Evolutionary conservation across 2,113 vertebrate genomes (phyloP).

Genomic region (Amazona guildingii): DNA sequence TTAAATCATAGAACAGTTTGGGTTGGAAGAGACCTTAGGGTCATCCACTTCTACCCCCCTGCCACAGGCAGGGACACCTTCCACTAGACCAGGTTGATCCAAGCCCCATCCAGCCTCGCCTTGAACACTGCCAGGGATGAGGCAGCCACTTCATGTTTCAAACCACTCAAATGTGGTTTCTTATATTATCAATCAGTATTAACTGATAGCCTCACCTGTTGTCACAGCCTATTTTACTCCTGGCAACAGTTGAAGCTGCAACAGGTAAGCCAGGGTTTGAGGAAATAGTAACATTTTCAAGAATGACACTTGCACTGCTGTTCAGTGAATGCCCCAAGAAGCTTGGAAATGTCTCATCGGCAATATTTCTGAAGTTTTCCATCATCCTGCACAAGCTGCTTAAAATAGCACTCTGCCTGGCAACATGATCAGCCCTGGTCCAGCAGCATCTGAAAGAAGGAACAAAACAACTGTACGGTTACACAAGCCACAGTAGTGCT

Average conservation of each 20-base stretch:
- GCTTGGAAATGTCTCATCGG: conserved; percentile 90
- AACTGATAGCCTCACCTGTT: conserved; percentile 78
- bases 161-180: neutral
- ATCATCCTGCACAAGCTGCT: conserved; percentile 61
- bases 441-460: conserved; percentile 27
- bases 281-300: conserved; percentile 85
- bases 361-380: conserved; percentile 84
- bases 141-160: neutral
- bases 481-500: neutral
- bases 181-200: fast-evolving
- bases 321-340: conserved; percentile 80
- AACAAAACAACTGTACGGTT: neutral
- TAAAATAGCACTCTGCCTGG: neutral
- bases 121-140: neutral
- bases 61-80: neutral
- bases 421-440: neutral
- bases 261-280: conserved; percentile 90
- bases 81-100: neutral
- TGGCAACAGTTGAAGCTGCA: conserved; percentile 92
- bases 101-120: neutral
- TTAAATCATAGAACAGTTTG: neutral
- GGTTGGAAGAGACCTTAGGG: neutral
- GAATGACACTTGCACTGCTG: conserved; percentile 69
- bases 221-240: conserved; percentile 72
- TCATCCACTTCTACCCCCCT: neutral